These are phyloP conservation scores for Drosophila parvula DNA, from an alignment of 1,140 invertebrate species.

Conservation along the genomic window DNA sequence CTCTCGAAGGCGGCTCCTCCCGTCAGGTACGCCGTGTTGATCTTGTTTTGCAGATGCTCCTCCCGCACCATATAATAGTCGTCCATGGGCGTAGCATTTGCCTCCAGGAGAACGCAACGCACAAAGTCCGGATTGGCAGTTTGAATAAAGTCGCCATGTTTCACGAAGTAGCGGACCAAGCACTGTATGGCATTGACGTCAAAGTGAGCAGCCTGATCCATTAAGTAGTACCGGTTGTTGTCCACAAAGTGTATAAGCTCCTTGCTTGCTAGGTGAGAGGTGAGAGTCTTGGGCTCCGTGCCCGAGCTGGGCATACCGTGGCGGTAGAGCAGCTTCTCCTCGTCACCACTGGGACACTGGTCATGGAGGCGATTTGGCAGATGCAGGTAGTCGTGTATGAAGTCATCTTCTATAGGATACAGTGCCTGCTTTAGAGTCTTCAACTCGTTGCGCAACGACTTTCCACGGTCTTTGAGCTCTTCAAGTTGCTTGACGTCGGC, in stretches of 20 bases:
- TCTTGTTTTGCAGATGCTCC: constrained; percentile 82
- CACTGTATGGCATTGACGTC: constrained; percentile 85
- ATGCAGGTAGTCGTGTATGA: constrained; percentile 85
- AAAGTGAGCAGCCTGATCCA: constrained; percentile 86
- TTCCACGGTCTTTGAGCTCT: constrained; percentile 84
- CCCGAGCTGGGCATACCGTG: constrained; percentile 38
- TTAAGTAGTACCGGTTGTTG: constrained; percentile 85
- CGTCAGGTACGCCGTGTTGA: constrained; percentile 86
- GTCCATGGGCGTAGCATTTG: constrained; percentile 84
- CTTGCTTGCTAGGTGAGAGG: constrained; percentile 68
- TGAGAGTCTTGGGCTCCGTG: background rate
- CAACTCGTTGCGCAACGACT: constrained; percentile 85
- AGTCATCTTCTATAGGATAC: constrained; percentile 86
- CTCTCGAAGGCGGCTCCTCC: constrained; percentile 86
- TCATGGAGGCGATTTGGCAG: constrained; percentile 87
- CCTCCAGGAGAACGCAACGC: constrained; percentile 87
- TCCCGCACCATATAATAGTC: constrained; percentile 85
- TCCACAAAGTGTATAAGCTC: constrained; percentile 85
- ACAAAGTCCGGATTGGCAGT: constrained; percentile 87
- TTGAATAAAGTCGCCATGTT: constrained; percentile 82
- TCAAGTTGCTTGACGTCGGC: constrained; percentile 35
- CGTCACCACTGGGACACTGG: constrained; percentile 85
- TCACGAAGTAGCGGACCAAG: constrained; percentile 82
- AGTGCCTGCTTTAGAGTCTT: constrained; percentile 85
- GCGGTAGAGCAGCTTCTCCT: constrained; percentile 83